Conservation (phyloP, 2,888 invertebrate genomes). For the Rambutsinella grinnellia region DNA sequence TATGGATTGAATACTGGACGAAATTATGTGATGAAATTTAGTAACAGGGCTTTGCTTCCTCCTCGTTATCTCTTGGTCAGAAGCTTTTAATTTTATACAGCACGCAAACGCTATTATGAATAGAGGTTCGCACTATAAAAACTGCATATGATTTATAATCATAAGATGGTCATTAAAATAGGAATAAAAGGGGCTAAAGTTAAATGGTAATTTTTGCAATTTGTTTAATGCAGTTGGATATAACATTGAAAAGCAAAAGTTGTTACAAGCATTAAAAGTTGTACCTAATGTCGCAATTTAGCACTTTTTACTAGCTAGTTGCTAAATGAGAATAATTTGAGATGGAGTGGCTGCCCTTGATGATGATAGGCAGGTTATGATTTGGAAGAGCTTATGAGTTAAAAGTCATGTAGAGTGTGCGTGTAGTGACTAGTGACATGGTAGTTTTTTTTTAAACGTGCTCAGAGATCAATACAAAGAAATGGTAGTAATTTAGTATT, state of each 20-base stretch:
- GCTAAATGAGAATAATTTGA: constrained; percentile 12
- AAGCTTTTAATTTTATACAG: no score
- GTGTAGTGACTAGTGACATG: no score
- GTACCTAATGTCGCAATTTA: neutral
- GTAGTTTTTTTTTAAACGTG: neutral
- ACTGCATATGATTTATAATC: neutral
- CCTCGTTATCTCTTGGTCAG: no score
- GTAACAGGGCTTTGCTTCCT: no score
- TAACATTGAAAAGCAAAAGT: neutral
- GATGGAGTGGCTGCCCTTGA: constrained; percentile 50
- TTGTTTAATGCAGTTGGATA: neutral
- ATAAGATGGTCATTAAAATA: constrained; percentile 32
- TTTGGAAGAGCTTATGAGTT: neutral
- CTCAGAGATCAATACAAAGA: neutral
- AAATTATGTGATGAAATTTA: no score
- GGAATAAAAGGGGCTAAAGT: neutral
- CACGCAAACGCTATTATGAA: no score
- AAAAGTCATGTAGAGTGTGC: neutral
- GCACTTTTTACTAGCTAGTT: neutral
- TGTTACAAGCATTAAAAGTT: neutral
- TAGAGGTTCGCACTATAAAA: no score
- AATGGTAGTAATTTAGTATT: neutral
- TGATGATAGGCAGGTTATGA: constrained; percentile 13
- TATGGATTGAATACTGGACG: no score
- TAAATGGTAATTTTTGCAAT: neutral